Evolutionary conservation across 2,888 invertebrate species (phyloP), one percentile per base, ranked within the genome.

Genomic region (Ichneumoninae sp.): DNA sequence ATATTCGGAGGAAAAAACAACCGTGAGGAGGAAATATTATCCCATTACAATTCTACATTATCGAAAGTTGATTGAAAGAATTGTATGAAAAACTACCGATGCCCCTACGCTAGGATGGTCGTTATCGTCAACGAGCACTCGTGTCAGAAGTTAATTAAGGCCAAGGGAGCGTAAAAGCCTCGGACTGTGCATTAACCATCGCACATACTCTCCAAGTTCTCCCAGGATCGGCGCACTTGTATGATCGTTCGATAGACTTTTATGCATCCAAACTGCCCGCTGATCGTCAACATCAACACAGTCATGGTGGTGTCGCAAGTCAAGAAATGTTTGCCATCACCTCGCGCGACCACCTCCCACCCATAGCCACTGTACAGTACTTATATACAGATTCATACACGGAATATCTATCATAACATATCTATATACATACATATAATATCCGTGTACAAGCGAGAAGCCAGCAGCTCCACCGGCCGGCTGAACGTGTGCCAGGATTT

Each of bases 111-210:
- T 40, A 68, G n/a, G 50, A 26, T 40, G 6, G 44, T 47, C 10
- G 33, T 47, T 44, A 40, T 60, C 72, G 57, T 72, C 68, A 57
- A 72, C 62, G 86, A 86, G 89, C 90, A 90, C 91, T 90, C 89
- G 89, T 92, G 92, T 91, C 90, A 92, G 92, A 92, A 90, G 92
- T 91, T 92, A 92, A 92, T 92, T 92, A 92, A 92, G 92, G 92
- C 92, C 92, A 92, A 92, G 92, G 33, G 92, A 91, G 88, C 89
- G 90, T 90, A 90, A 92, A 91, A 89, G 89, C 83, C 83, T 74
- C 66, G 33, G 13, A 33, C 62, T 33, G 40, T 36, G 4, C 19
- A 40, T 70, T 33, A 70, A 52, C 40, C 26, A 36, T 7, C 74
- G 36, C 40, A 13, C 30, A 76, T 13, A 13, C 22, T 54, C 72